Conservation (phyloP, 2,888 invertebrate genomes). For the Dromius quadrimaculatus region DNA sequence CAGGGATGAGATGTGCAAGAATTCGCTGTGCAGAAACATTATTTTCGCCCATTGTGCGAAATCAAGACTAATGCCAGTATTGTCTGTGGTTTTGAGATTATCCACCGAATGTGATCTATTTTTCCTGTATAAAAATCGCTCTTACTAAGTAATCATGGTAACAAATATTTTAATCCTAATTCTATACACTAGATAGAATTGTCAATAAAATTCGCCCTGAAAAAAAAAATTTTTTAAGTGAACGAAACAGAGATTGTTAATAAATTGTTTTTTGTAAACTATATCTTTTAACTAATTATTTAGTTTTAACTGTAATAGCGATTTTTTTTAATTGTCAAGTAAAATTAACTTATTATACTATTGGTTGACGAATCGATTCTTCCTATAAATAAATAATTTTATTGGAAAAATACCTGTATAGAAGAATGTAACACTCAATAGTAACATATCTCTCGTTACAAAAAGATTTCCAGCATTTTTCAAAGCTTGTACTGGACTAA, state of each 20-base stretch:
- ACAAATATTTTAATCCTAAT: no score
- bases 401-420: constrained; percentile 97
- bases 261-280: neutral
- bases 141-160: no score
- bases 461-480: constrained; percentile 82
- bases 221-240: neutral
- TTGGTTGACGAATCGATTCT: neutral
- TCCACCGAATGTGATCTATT: no score
- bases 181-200: no score
- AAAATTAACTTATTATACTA: neutral
- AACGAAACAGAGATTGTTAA: neutral
- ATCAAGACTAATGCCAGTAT: no score
- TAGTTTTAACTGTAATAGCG: neutral
- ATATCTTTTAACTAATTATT: neutral
- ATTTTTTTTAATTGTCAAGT: neutral
- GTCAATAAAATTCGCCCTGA: neutral
- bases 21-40: no score
- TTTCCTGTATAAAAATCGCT: no score
- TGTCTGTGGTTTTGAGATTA: no score
- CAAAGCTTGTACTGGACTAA: constrained; percentile 77
- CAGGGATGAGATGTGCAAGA: no score
- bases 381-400: neutral
- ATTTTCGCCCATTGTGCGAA: no score
- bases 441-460: constrained; percentile 84
- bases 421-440: constrained; percentile 87